Percentiles rank a stretch among this genome's conserved stretches.
Evolutionary conservation across 1,140 invertebrate genomes (phyloP).

Genomic region (Meloidogyne exigua): DNA sequence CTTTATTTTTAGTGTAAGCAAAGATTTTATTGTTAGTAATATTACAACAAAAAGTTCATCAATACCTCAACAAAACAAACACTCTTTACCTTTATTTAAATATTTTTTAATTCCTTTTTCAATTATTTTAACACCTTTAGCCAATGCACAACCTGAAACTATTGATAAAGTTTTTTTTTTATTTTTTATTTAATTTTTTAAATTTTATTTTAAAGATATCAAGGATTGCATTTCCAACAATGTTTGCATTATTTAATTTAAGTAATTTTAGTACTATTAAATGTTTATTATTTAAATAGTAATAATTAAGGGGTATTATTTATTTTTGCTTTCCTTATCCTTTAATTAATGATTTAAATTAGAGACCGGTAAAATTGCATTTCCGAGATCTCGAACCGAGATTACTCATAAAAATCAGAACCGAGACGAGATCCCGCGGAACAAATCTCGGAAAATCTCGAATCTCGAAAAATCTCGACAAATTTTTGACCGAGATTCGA

Average conservation of each 20-base stretch:
- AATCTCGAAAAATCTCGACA: too few species aligned
- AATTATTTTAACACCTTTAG: slow-evolving; percentile 9
- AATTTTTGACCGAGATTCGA: too few species aligned
- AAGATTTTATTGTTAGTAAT: slow-evolving; percentile 12
- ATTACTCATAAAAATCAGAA: too few species aligned
- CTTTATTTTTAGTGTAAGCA: neutral
- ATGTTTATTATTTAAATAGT: too few species aligned
- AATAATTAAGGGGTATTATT: too few species aligned
- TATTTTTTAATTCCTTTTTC: neutral
- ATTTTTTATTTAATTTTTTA: neutral
- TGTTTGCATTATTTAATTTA: slow-evolving; percentile 32
- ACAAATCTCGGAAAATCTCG: too few species aligned
- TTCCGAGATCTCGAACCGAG: too few species aligned
- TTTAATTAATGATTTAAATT: too few species aligned
- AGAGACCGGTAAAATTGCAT: too few species aligned
- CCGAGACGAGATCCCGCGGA: too few species aligned
- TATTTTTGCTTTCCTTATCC: too few species aligned
- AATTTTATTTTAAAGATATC: slow-evolving; percentile 6
- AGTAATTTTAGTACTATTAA: neutral
- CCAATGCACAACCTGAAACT: slow-evolving; percentile 13
- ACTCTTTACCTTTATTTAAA: neutral
- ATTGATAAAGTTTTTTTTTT: slow-evolving; percentile 21
- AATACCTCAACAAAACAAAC: neutral
- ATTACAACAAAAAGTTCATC: slow-evolving; percentile 1
- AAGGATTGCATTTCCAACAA: slow-evolving; percentile 29